Evolutionary conservation across 2,888 invertebrate genomes (phyloP), one percentile per base, ranked within the genome.

Genomic region (Fabriciana adippe): DNA sequence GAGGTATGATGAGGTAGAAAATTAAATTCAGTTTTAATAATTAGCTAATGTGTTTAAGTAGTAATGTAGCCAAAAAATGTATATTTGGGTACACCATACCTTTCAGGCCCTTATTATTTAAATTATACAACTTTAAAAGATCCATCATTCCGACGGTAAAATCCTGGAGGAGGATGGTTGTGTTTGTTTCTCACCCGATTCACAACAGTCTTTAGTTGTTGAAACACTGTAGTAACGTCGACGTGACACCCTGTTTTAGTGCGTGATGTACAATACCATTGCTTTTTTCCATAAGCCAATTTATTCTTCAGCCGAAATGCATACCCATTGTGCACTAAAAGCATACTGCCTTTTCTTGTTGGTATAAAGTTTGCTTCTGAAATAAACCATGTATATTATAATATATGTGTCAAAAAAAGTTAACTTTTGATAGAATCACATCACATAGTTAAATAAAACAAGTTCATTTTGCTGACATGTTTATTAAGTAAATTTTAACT

Each of bases 211-310:
- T 85, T 85, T 2, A 79, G 73, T n/a, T 81, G 77, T 47, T 85
- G 83, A 1, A 85, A 73, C 0, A 84, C 83, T 0, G 90, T 90
- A 3, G 86, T 90, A 1, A 90, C 81, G 68, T 89, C 90, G 13
- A 88, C 91, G n/a, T 83, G 85, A 69, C 91, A 91, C 16, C 90
- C 90, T 1, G 88, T 86, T 72, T 90, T 90, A 0, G 81, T 84
- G 2, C 91, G 79, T 0, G 89, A 88, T 45, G 86, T 89, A 64
- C 91, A 91, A 69, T 91, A 91, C 91, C 91, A 91, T 69, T 91
- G 91, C 67, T 90, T 90, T 75, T 89, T 91, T 41, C 91, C 90
- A 74, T 90, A 88, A 0, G 91, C 91, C 60, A 91, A 74, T 76
- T 89, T 90, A 66, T 91, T 91, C 72, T 91, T 91, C 21, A 91